Base-by-base conservation (phyloP, 2,888 invertebrate genomes). In the Chaitophorus viminalis region DNA sequence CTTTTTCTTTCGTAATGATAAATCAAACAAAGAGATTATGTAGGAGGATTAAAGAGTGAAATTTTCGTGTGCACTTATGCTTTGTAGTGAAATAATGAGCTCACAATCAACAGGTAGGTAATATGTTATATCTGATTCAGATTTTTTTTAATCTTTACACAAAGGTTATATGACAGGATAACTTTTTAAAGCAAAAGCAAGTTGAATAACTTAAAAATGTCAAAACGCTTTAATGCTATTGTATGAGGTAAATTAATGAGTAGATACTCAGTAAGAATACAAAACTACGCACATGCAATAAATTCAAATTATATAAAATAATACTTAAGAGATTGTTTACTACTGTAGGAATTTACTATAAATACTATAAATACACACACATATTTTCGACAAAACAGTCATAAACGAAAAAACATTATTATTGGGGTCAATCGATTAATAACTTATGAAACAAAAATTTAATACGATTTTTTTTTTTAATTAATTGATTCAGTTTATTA, bases 1-100 rank as follows among this genome's bases (percentile, higher is more conserved):
- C 36, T 36, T 74, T 74, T 25, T 74, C 8, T 36, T 36, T 74
- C 25, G 31, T 70, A 70, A 70, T 70, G 17, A 70, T 31, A 29
- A 68, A 29, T 68, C 11, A 6, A 39, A 68, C 25, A 25, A 25
- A 3, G 60, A 60, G 2, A 31, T 11, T 2, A 39, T 6, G 14
- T 9, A 82, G 21, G 25, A 72, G n/a, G n/a, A 68, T 72, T 82
- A 36, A 72, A n/a, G 31, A n/a, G 70, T 14, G 29, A 9, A 8
- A 33, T 70, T 29, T 54, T 29, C 72, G 52, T n/a, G 33, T 72
- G 17, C 31, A 82, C 17, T 82, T 46, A 33, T 72, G 52, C 9
- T 82, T 72, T n/a, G 3, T n/a, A n/a, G n/a, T 72, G 21, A 82
- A 54, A 82, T 82, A 72, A 82, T 54, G 33, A 72, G 18, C 33